Evolutionary conservation across 2,113 vertebrate species (phyloP).

Genomic region (Columba livia): DNA sequence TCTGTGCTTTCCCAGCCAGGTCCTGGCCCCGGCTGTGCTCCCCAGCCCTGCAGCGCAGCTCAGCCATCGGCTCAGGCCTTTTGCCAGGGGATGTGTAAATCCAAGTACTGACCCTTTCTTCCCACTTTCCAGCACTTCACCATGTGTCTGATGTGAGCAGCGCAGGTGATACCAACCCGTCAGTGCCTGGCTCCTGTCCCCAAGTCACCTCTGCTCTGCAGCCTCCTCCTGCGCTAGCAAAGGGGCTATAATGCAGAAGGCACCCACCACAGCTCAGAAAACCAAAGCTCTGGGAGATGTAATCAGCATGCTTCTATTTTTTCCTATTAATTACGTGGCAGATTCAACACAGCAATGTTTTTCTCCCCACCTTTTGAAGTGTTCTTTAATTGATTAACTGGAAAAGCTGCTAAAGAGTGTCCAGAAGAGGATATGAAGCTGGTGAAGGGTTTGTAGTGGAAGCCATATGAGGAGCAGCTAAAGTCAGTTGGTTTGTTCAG

Average conservation of each 20-base stretch:
- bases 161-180: background rate
- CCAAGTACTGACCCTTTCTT: background rate
- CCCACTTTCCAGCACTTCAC: background rate
- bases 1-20: background rate
- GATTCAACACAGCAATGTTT: background rate
- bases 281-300: background rate
- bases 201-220: background rate
- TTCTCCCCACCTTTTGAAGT: background rate
- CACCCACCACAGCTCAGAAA: background rate
- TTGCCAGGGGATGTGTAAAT: background rate
- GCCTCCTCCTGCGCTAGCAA: background rate
- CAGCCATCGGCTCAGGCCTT: background rate
- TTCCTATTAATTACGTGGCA: background rate
- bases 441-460: too few species aligned
- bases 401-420: background rate
- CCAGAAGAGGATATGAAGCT: too few species aligned
- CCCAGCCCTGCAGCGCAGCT: background rate
- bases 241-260: background rate
- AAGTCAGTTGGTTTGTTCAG: too few species aligned
- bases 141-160: background rate
- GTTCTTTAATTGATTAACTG: background rate
- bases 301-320: background rate
- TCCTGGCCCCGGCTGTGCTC: background rate
- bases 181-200: background rate
- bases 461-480: too few species aligned